Evolutionary conservation across 1,140 invertebrate genomes (phyloP).

Genomic region (Prorops nasuta): DNA sequence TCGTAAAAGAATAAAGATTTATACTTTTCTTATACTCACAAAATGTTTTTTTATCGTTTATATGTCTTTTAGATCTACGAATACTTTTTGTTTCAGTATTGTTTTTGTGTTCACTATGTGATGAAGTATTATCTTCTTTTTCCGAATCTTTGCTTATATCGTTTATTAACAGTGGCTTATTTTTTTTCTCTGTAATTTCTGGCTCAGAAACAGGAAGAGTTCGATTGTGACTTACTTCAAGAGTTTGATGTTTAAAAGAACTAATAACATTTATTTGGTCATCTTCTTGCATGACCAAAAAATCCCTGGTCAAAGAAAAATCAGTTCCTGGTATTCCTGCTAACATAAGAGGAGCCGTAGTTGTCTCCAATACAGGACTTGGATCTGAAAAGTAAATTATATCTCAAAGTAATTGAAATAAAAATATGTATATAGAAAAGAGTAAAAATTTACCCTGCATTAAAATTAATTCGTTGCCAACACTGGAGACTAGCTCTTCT

Average conservation of each 20-base stretch:
- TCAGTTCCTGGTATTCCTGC: conserved; percentile 45
- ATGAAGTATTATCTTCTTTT: not conserved
- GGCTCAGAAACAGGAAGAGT: conserved; percentile 21
- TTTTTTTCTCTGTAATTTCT: conserved; percentile 33
- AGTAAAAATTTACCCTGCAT: conserved; percentile 45
- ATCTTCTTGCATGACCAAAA: conserved; percentile 52
- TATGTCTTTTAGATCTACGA: conserved; percentile 32
- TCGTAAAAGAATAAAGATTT: not conserved
- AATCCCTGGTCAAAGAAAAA: conserved; percentile 47
- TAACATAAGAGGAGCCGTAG: conserved; percentile 45
- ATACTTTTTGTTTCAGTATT: conserved; percentile 21
- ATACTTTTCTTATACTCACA: conserved; percentile 24
- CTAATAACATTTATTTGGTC: conserved; percentile 51
- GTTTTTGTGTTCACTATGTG: not conserved
- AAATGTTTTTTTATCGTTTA: conserved; percentile 45
- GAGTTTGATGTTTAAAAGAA: conserved; percentile 39
- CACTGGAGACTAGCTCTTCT: conserved; percentile 43
- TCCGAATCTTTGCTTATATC: conserved; percentile 14
- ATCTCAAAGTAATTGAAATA: not conserved
- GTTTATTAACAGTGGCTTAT: conserved; percentile 8
- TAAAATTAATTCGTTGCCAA: conserved; percentile 49
- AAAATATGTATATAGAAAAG: not conserved
- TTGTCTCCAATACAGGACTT: conserved; percentile 41
- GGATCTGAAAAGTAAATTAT: conserved; percentile 29
- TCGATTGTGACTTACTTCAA: conserved; percentile 32